Evolutionary conservation across 2,888 invertebrate species (phyloP).

Genomic region (Acanthosepion pharaonis): DNA sequence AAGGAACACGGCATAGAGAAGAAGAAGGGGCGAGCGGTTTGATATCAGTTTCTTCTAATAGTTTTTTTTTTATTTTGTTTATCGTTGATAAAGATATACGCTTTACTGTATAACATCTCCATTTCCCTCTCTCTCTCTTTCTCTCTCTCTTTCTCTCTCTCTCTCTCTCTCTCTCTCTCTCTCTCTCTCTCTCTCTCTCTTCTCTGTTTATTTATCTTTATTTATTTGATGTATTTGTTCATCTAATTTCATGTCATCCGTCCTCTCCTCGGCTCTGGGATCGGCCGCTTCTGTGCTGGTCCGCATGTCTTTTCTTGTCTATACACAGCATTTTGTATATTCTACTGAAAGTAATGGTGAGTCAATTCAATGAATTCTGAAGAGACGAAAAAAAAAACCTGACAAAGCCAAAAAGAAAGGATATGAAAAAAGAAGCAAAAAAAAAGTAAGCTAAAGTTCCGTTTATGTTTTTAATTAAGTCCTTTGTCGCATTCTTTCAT

Average conservation of each 20-base stretch:
- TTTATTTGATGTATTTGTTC: background rate
- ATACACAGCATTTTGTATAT: background rate
- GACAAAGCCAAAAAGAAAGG: background rate
- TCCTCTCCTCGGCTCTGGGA: background rate
- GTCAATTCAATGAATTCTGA: background rate
- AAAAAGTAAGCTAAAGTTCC: background rate
- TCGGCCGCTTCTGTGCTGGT: background rate
- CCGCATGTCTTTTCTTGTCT: background rate
- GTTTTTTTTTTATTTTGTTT: background rate
- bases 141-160: background rate
- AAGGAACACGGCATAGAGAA: too few species aligned
- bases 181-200: background rate
- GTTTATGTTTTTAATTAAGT: slow-evolving; percentile 14
- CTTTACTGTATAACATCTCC: background rate
- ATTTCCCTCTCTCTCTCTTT: background rate
- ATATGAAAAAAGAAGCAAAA: background rate
- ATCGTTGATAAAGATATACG: background rate
- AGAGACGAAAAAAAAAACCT: background rate
- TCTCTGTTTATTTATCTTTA: background rate
- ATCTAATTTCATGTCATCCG: slow-evolving; percentile 2
- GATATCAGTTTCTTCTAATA: background rate
- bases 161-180: background rate
- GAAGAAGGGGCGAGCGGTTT: background rate
- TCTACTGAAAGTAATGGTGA: background rate
- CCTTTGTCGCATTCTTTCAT: background rate